phyloP scores from a whole-genome alignment of 2,797 vertebrate species.

The Muscicapa comitata region DNA sequence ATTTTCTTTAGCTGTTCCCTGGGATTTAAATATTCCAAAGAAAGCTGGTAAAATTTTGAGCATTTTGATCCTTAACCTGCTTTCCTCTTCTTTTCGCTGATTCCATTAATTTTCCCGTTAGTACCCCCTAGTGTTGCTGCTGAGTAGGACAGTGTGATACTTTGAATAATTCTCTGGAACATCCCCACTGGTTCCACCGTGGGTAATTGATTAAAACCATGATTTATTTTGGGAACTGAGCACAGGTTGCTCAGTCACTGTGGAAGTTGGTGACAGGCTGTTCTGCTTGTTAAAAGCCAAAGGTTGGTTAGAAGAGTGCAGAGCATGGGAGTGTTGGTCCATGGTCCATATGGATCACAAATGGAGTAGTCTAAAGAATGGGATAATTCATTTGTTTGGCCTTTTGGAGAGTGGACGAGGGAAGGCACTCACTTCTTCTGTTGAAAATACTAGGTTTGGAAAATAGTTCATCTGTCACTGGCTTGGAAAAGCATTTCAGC shows the following conservation, averaged over 20 bases:
- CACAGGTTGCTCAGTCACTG: background rate
- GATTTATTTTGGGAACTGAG: background rate
- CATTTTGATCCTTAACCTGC: background rate
- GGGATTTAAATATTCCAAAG: background rate
- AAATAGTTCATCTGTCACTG: background rate
- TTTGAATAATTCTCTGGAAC: background rate
- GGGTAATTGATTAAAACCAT: background rate
- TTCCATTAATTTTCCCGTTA: background rate
- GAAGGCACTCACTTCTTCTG: background rate
- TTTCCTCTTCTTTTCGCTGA: background rate
- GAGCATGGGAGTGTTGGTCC: background rate
- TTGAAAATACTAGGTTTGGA: background rate
- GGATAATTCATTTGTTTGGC: background rate
- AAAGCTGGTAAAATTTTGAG: background rate
- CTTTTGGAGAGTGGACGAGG: background rate
- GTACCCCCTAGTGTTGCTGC: conserved; percentile 46
- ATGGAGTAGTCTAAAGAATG: background rate
- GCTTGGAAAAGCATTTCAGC: background rate
- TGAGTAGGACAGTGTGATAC: background rate
- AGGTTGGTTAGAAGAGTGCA: background rate
- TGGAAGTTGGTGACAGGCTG: background rate
- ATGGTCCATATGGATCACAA: background rate
- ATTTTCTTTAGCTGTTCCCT: background rate
- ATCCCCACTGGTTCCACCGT: background rate
- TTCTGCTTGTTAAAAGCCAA: background rate